Conservation (phyloP, 2,888 invertebrate species). For the Callyntrura sp. region DNA sequence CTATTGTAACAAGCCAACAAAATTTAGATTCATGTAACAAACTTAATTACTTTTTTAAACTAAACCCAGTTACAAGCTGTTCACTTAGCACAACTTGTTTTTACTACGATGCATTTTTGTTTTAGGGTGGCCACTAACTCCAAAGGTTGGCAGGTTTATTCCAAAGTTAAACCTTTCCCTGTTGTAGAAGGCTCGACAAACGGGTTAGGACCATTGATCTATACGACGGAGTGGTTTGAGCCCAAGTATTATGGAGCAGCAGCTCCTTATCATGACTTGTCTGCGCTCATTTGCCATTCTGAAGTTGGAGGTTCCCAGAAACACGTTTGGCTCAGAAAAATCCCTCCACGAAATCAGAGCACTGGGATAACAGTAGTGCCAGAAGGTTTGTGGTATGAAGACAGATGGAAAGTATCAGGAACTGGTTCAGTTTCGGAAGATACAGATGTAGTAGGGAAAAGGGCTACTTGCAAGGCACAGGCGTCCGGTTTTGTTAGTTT, state of each 20-base stretch:
- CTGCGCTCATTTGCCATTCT: not conserved
- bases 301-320: not conserved
- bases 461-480: not conserved
- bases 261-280: not conserved
- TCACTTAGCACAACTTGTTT: not conserved
- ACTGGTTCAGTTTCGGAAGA: not conserved
- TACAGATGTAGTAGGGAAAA: not conserved
- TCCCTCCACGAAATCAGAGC: not conserved
- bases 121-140: not conserved
- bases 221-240: not conserved
- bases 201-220: slow-evolving; percentile 1
- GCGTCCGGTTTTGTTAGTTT: not conserved
- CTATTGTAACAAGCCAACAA: slow-evolving; percentile 28
- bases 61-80: not conserved
- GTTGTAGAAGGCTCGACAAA: not conserved
- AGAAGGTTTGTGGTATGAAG: not conserved
- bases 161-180: too few species aligned
- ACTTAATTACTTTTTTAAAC: not conserved
- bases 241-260: slow-evolving; percentile 31
- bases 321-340: not conserved
- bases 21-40: slow-evolving; percentile 29
- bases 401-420: not conserved
- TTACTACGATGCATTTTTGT: too few species aligned
- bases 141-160: not conserved
- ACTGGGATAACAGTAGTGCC: not conserved